Conservation (phyloP, 1,140 invertebrate species). For the Acromyrmex heyeri region DNA sequence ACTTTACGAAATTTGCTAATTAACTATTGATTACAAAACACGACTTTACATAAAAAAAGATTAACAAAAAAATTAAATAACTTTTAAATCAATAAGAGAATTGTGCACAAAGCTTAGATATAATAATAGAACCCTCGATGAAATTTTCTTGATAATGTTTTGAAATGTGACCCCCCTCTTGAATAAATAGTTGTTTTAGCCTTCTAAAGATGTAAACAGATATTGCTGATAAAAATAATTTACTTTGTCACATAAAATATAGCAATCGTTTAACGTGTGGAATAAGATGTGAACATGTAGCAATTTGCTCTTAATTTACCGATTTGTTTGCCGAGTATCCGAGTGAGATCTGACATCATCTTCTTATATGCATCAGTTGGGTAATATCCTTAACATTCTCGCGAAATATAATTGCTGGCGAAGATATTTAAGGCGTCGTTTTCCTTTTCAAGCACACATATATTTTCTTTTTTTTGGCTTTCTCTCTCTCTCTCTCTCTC, state of each 20-base stretch:
- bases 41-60: no score
- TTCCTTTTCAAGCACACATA: slow-evolving; percentile 34
- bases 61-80: no score
- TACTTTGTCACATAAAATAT: background rate
- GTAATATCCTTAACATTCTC: slow-evolving; percentile 44
- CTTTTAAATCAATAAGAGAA: no score
- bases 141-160: no score
- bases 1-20: no score
- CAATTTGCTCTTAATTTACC: slow-evolving; percentile 48
- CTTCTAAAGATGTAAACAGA: background rate
- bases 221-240: slow-evolving; percentile 19
- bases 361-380: slow-evolving; percentile 8
- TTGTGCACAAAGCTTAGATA: no score
- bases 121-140: no score
- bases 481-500: background rate
- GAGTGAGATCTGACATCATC: slow-evolving; percentile 28
- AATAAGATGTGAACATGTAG: slow-evolving; percentile 12
- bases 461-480: background rate
- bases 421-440: slow-evolving; percentile 55
- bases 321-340: slow-evolving; percentile 45
- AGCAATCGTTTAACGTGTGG: background rate
- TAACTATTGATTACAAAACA: no score
- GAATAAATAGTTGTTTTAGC: background rate
- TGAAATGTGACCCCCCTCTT: no score
- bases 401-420: slow-evolving; percentile 46